A percentile compares a stretch with the other conserved stretches of the same genome.
phyloP scores from a whole-genome alignment of 2,888 invertebrate species.

The Microctonus brassicae region DNA sequence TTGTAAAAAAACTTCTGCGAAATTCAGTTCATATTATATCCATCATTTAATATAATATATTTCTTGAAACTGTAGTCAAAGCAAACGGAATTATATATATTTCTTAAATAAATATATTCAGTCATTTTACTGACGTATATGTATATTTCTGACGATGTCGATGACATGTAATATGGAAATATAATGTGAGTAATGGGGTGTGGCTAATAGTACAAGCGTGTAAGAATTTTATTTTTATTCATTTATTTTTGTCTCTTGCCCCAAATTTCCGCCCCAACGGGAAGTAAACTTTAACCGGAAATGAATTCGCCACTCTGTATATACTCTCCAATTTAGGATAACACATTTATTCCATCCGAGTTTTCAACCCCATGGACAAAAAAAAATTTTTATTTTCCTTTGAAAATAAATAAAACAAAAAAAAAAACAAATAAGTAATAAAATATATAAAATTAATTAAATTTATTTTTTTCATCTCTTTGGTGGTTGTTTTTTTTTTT shows the following conservation, averaged over 20 bases:
- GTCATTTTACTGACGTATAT: neutral
- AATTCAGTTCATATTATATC: neutral
- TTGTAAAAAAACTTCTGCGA: neutral
- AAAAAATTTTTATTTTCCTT: neutral
- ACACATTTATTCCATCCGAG: neutral
- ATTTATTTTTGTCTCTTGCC: neutral
- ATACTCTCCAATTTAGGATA: neutral
- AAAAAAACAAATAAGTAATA: too few relatives aligned
- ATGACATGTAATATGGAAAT: neutral
- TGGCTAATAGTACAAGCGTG: neutral
- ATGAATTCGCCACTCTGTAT: neutral
- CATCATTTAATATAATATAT: too few relatives aligned
- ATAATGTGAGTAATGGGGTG: neutral
- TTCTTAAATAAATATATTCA: neutral
- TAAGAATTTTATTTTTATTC: neutral
- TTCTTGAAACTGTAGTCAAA: neutral
- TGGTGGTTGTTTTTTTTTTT: too few relatives aligned
- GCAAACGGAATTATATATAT: neutral
- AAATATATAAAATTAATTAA: too few relatives aligned
- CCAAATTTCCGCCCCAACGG: neutral
- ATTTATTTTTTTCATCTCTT: too few relatives aligned
- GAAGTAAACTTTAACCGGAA: neutral
- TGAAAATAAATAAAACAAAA: too few relatives aligned
- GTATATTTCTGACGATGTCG: neutral
- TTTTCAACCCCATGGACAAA: neutral